phyloP scores from a whole-genome alignment of 2,797 vertebrate species.

The Ataeniobius toweri region DNA sequence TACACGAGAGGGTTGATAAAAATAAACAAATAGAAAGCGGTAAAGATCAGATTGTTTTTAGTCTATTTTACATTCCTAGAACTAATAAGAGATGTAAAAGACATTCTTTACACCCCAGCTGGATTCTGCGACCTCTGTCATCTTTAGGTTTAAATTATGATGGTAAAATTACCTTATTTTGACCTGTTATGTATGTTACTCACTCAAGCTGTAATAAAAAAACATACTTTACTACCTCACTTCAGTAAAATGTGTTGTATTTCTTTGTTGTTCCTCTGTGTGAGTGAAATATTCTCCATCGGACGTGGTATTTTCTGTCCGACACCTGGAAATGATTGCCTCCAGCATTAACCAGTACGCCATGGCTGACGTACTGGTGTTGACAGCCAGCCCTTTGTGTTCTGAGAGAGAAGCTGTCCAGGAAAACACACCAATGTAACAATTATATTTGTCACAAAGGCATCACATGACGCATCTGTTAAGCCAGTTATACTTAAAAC shows the following conservation, averaged over 20 bases:
- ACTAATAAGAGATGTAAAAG: too few relatives aligned
- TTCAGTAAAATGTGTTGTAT: not conserved
- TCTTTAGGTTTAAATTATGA: not conserved
- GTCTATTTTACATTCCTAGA: not conserved
- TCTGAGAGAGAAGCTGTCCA: constrained; percentile 24
- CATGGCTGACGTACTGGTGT: constrained; percentile 50
- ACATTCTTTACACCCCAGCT: not conserved
- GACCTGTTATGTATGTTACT: not conserved
- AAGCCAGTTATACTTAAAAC: not conserved
- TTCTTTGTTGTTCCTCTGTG: not conserved
- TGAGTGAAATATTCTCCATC: constrained; percentile 15
- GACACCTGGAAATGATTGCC: constrained; percentile 70
- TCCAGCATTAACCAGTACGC: constrained; percentile 52
- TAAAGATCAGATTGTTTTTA: not conserved
- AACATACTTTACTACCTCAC: not conserved
- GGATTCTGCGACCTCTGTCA: not conserved
- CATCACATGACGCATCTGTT: constrained; percentile 5
- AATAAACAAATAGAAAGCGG: not conserved
- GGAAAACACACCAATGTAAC: constrained; percentile 28
- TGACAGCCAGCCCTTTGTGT: constrained; percentile 67
- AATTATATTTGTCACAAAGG: constrained; percentile 4
- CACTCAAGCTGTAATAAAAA: not conserved
- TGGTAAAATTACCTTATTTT: not conserved
- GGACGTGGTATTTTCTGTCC: constrained; percentile 1
- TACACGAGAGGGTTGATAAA: not conserved